Base-by-base conservation (phyloP, 2,113 vertebrate species). In the Microcebus tavaratra region DNA sequence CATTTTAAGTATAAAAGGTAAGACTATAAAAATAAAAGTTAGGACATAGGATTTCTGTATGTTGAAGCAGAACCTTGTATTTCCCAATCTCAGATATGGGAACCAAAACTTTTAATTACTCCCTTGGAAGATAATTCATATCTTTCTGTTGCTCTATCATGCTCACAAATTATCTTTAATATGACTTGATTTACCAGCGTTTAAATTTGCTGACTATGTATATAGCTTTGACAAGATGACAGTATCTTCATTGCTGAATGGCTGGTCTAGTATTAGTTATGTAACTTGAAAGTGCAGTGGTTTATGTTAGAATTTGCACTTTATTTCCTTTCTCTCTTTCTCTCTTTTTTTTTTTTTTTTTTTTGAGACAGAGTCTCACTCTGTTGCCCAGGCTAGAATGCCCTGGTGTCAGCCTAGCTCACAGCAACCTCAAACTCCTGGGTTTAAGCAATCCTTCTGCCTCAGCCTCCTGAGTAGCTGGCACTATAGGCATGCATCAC, bases 301-400 rank as follows among this genome's bases (percentile, higher is more conserved):
- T 72, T 85, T 90, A 36, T 94, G 53, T 95, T 92, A 50, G 25
- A 84, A 50, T 89, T 95, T 91, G 50, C 15, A n/a, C 63, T 67
- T 27, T 34, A 31, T 63, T 87, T 90, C 34, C 18, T 55, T 55
- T 55, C 17, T 55, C 6, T 18, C 18, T 42, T 6, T 42, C 42
- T 42, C 42, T 42, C 0, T 55, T 6, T 18, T 18, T 55, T 6
- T 36, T 36, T 36, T 36, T 36, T 36, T 36, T 55, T 18, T 55
- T 55, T 18, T 55, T 18, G 53, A 55, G 15, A 55, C 53, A 18
- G 53, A 55, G 53, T 55, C 53, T 55, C 4, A 15, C 5, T 55
- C 53, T 55, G 5, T 55, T 55, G 53, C 53, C 53, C 53, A 18
- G 53, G 53, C 53, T 55, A 18, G 53, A 55, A 18, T 55, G 15